Base-by-base conservation (phyloP, 1,140 invertebrate genomes). In the Agraylea sexmaculata region DNA sequence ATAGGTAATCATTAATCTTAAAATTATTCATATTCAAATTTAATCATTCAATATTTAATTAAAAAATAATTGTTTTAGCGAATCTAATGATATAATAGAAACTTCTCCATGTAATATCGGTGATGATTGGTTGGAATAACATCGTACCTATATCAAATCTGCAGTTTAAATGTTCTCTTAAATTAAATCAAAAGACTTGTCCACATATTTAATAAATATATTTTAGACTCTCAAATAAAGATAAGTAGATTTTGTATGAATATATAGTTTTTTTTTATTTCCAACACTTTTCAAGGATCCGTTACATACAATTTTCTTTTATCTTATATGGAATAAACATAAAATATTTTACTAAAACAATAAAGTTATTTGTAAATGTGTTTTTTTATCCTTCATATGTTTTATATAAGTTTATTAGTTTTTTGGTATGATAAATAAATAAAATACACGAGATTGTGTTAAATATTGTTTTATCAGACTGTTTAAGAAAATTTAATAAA, bases 71-170 rank as follows among this genome's bases (percentile, higher is more conserved):
- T 54, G 51, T 42, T 50, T 43, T 58, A 83, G 80, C 63, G 82
- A 84, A 65, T 81, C 80, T 2, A 84, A 83, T 57, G 82, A 85
- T 53, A 69, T 84, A 12, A 62, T 84, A 55, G 82, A 85, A 55
- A 82, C 80, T 36, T 84, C 82, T 1, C 80, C 80, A 1, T 42
- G 42, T 19, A 46, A 50, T 40, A 33, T 50, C 2, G 47, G 47
- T 16, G 47, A 50, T 17, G 48, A 50, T 32, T 50, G 48, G 48
- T 35, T 45, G 11, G 48, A 50, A 44, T 50, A 41, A 38, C n/a
- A 11, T 32, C 23, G 7, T 12, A 8, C 23, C 12, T 25, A 7
- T 25, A 12, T 25, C 23, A 12, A 25, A n/a, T n/a, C n/a, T n/a
- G n/a, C n/a, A n/a, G n/a, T n/a, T n/a, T n/a, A n/a, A n/a, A n/a